phyloP scores from a whole-genome alignment of 2,888 invertebrate genomes.

The Vanessa cardui region DNA sequence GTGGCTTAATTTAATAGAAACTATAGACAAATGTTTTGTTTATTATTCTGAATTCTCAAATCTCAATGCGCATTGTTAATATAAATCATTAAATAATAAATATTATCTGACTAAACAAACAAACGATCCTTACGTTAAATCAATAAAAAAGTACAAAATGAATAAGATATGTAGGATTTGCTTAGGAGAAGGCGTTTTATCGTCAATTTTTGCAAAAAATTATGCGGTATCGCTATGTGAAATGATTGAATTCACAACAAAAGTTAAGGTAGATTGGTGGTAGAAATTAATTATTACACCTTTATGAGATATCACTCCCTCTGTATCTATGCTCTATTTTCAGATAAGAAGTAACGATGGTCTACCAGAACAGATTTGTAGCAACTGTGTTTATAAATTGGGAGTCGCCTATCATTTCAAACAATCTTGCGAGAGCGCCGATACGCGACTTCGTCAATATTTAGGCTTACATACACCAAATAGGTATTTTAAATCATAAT shows the following conservation, averaged over 20 bases:
- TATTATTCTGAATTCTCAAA: too few species aligned
- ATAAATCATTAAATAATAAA: too few species aligned
- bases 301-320: too few species aligned
- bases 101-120: too few species aligned
- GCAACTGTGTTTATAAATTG: conserved; percentile 84
- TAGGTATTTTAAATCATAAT: conserved; percentile 50
- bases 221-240: conserved; percentile 83
- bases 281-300: too few species aligned
- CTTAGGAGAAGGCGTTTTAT: conserved; percentile 83
- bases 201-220: conserved; percentile 84
- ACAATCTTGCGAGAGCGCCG: conserved; percentile 84
- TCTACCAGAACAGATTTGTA: conserved; percentile 83
- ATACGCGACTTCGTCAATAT: conserved; percentile 82
- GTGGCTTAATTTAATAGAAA: too few species aligned
- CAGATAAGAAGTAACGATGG: conserved; percentile 82
- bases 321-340: conserved; percentile 46
- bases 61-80: too few species aligned
- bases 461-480: conserved; percentile 70
- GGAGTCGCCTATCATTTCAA: conserved; percentile 85
- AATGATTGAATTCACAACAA: conserved; percentile 84
- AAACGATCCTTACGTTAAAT: too few species aligned
- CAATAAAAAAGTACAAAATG: conserved; percentile 48
- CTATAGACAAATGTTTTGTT: too few species aligned
- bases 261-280: conserved; percentile 69
- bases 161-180: conserved; percentile 84